These are phyloP conservation scores for Bathynomus jamesi DNA, from an alignment of 1,140 invertebrate species.

Conservation along the genomic window DNA sequence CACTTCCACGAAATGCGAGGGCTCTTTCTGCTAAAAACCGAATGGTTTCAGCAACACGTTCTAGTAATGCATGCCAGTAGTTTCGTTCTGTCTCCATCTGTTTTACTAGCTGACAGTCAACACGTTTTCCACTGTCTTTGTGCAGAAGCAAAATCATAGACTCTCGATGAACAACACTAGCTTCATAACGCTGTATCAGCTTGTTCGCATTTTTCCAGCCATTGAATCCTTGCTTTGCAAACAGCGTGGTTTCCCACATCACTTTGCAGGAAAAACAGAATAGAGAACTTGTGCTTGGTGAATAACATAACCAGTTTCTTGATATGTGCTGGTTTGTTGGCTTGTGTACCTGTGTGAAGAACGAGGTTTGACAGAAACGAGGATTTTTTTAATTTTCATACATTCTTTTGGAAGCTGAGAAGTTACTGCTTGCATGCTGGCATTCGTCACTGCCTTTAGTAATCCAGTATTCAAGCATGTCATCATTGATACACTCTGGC, in stretches of 20 bases:
- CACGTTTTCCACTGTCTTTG: not conserved
- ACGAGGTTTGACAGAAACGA: not conserved
- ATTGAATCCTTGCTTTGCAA: not conserved
- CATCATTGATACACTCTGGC: not conserved
- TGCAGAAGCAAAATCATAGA: not conserved
- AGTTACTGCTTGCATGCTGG: not conserved
- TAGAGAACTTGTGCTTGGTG: not conserved
- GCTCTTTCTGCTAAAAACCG: not conserved
- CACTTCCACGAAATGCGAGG: not conserved
- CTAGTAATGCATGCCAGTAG: not conserved
- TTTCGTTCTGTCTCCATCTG: not conserved
- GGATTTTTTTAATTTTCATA: not conserved
- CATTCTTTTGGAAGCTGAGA: not conserved
- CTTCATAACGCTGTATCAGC: not conserved
- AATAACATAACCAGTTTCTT: not conserved
- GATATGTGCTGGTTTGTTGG: not conserved
- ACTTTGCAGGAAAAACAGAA: not conserved
- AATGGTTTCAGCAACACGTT: not conserved
- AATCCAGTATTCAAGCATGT: not conserved
- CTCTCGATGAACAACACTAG: not conserved
- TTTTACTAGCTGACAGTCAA: not conserved
- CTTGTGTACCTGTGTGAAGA: not conserved
- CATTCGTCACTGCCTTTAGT: not conserved
- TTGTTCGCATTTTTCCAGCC: not conserved
- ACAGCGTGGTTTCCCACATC: not conserved